These are phyloP conservation scores for pig (Sus scrofa) DNA, from an alignment of 2,113 vertebrate species.

Conservation along the genomic window T2T-Sscrofa CM000823.6:36418501-36419000, in stretches of 20 bases:
- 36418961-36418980: background rate
- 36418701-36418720: background rate
- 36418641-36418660: background rate
- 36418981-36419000: background rate
- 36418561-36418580: background rate
- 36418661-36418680: background rate
- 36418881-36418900: background rate
- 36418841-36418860: slow-evolving; percentile 22
- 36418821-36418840: background rate
- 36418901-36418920: background rate
- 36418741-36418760: background rate
- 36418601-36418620: background rate
- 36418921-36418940: background rate
- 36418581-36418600: background rate
- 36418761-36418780: background rate
- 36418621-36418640: slow-evolving; percentile 34
- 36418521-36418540: background rate
- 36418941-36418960: slow-evolving; percentile 7
- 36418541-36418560: background rate
- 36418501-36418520: background rate
- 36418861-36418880: background rate
- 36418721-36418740: background rate
- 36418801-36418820: background rate
- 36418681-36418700: background rate
- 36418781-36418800: background rate